phyloP scores from a whole-genome alignment of 2,888 invertebrate species.

The Drosophila nigritarsus region DNA sequence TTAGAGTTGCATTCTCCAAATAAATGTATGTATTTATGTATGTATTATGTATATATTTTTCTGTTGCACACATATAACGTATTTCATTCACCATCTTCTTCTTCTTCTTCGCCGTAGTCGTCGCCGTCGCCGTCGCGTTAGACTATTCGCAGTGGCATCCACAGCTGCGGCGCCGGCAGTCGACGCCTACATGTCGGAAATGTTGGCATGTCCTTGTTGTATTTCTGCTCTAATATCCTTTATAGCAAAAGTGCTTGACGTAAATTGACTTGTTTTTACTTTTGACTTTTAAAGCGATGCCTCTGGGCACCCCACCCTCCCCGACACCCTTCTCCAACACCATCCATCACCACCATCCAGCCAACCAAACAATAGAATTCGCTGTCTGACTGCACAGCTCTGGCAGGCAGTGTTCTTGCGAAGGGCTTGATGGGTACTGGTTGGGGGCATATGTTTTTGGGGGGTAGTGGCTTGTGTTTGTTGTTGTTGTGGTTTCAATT shows the following conservation, averaged over 20 bases:
- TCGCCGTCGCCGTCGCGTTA: not conserved
- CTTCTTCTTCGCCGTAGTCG: not conserved
- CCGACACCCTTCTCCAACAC: no score
- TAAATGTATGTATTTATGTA: not conserved
- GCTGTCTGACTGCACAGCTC: constrained; percentile 24
- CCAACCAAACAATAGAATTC: constrained; percentile 20
- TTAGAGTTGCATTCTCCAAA: constrained; percentile 18
- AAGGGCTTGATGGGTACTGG: not conserved
- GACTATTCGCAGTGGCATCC: constrained; percentile 35
- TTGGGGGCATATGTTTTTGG: constrained; percentile 1
- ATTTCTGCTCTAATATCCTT: constrained; percentile 81
- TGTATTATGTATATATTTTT: not conserved
- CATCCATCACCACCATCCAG: not conserved
- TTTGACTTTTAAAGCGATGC: constrained; percentile 79
- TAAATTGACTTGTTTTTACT: constrained; percentile 82
- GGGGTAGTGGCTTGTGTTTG: constrained; percentile 39
- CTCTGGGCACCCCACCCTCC: not conserved
- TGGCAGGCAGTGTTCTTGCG: not conserved
- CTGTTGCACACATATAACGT: constrained; percentile 5
- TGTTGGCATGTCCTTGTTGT: constrained; percentile 81
- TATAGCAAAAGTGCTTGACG: constrained; percentile 82
- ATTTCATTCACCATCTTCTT: constrained; percentile 34
- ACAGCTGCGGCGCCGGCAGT: constrained; percentile 73
- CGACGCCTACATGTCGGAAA: constrained; percentile 81
- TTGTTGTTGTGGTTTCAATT: constrained; percentile 79